Conservation (phyloP, 2,888 invertebrate genomes). For the Drosophila nigritarsus region DNA sequence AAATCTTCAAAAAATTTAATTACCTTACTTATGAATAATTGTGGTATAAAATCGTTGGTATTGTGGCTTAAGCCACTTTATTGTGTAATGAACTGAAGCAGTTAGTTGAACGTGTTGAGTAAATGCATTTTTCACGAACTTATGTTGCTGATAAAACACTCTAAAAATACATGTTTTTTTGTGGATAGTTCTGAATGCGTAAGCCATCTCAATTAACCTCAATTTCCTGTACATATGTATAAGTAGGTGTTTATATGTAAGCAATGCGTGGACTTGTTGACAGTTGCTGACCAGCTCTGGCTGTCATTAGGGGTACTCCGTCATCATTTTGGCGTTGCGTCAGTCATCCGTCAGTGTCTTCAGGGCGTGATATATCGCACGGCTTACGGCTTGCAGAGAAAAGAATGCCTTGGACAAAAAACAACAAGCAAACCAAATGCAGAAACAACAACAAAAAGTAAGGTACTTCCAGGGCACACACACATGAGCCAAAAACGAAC, state of each 20-base stretch:
- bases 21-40: background rate
- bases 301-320: slow-evolving; percentile 61
- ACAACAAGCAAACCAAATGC: background rate
- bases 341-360: slow-evolving; percentile 68
- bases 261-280: slow-evolving; percentile 34
- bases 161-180: background rate
- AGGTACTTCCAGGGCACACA: slow-evolving; percentile 26
- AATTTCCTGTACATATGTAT: background rate
- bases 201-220: slow-evolving; percentile 9
- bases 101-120: no score
- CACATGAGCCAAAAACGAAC: slow-evolving; percentile 59
- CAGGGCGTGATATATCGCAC: slow-evolving; percentile 65
- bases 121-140: background rate
- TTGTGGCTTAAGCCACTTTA: background rate
- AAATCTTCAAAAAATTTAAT: background rate
- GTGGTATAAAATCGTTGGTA: background rate
- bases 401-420: slow-evolving; percentile 40
- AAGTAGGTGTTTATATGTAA: background rate
- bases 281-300: slow-evolving; percentile 55
- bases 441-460: slow-evolving; percentile 28
- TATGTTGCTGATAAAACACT: background rate
- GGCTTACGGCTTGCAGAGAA: slow-evolving; percentile 31
- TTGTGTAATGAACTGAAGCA: background rate
- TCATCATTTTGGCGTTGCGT: slow-evolving; percentile 50
- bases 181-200: background rate